Conservation (phyloP, 2,888 invertebrate genomes). For the Clitarchus hookeri region DNA sequence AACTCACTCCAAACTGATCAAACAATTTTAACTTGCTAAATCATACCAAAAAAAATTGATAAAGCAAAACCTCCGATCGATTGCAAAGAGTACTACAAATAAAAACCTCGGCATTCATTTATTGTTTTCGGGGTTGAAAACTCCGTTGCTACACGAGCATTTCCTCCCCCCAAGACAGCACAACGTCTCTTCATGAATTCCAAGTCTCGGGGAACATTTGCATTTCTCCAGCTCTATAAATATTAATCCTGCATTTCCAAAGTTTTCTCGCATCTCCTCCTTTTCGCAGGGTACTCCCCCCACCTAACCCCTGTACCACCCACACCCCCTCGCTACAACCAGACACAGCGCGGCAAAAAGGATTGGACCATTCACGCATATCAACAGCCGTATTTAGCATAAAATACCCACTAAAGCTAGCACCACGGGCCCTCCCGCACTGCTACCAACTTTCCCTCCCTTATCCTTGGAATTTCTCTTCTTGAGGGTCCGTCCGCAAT, state of each 20-base stretch:
- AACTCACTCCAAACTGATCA: too few species aligned
- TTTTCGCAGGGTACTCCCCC: not conserved
- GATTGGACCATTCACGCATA: slow-evolving; percentile 27
- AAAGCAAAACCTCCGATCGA: too few species aligned
- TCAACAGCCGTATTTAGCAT: slow-evolving; percentile 32
- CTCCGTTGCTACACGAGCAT: not conserved
- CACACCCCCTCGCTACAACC: not conserved
- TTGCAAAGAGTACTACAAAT: not conserved
- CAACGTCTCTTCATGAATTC: not conserved
- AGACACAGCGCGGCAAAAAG: slow-evolving; percentile 15
- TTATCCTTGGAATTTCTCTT: slow-evolving; percentile 1
- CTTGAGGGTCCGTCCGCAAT: slow-evolving; percentile 14
- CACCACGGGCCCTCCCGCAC: slow-evolving; percentile 11
- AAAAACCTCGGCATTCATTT: not conserved
- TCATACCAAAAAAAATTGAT: too few species aligned
- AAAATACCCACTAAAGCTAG: slow-evolving; percentile 32
- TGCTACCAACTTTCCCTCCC: slow-evolving; percentile 11
- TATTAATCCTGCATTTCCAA: slow-evolving; percentile 42
- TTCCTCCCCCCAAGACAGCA: not conserved
- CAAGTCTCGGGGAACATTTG: slow-evolving; percentile 29
- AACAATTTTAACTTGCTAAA: too few species aligned
- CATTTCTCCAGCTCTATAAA: slow-evolving; percentile 40
- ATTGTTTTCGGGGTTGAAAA: not conserved
- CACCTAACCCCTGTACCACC: not conserved
- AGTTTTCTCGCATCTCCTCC: slow-evolving; percentile 36